Base-by-base conservation (phyloP, 2,113 vertebrate species). In the Chaenogobius annularis region DNA sequence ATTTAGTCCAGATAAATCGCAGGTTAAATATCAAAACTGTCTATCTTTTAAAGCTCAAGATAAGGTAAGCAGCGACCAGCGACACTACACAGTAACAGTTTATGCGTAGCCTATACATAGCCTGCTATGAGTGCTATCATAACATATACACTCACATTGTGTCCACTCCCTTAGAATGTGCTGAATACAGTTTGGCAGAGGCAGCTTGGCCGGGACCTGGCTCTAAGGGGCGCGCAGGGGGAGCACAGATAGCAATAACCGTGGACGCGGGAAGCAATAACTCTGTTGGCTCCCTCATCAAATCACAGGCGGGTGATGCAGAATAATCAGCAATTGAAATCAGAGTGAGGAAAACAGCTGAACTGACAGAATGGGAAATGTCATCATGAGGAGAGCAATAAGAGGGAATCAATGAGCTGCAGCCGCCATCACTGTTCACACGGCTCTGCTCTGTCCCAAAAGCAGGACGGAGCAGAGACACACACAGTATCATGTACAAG, bases 271-370 rank as follows among this genome's bases (percentile, higher is more conserved):
- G 81, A 89, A 89, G 89, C 90, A 92, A 93, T 93, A 93, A 91
- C 89, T 89, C 74, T 19, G 68, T 46, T 69, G 80, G 79, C 74
- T 83, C 76, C 85, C 88, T 91, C 78, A 91, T 92, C 90, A 92
- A 90, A 90, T 93, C 90, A 85, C 75, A 76, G 78, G 59, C 47
- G 65, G 83, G 86, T 87, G 91, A 91, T 82, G 85, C 76, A 54
- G 79, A 90, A 92, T 90, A 92, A 92, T 93, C 90, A 91, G 90
- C 87, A 85, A 87, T 83, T 81, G 87, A 90, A 92, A 93, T 92
- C 90, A 89, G 81, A 74, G 43, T 35, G 58, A 76, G 72, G 66
- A 65, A 80, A 88, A 89, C 74, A 84, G 91, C 90, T 91, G 89
- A 91, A 83, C 83, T 87, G 85, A 87, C 90, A 87, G 90, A 92